Evolutionary conservation across 2,888 invertebrate genomes (phyloP).

Genomic region (Megastigmus dorsalis): DNA sequence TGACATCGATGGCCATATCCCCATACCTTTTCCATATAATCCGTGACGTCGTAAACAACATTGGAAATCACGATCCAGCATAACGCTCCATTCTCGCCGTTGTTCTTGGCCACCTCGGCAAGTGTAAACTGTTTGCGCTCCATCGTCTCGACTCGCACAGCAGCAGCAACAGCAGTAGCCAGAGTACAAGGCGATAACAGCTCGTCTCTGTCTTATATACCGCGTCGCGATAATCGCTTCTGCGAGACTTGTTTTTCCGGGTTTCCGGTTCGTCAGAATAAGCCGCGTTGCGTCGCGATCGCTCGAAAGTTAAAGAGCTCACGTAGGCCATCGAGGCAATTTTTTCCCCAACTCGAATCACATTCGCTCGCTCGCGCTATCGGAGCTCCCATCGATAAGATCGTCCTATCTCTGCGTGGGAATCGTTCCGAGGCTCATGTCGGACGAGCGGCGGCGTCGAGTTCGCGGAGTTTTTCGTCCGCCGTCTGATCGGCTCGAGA

Average conservation of each 20-base stretch:
- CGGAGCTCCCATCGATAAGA: too few species aligned
- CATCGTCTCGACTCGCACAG: neutral
- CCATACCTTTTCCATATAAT: slow-evolving; percentile 78
- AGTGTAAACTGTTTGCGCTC: slow-evolving; percentile 67
- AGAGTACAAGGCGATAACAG: neutral
- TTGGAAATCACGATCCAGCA: slow-evolving; percentile 82
- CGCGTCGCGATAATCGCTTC: neutral
- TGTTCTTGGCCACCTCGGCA: slow-evolving; percentile 78
- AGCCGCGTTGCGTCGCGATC: too few species aligned
- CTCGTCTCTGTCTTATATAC: slow-evolving; percentile 16
- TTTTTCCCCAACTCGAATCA: too few species aligned
- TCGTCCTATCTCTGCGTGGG: neutral
- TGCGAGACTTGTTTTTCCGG: neutral
- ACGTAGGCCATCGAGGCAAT: too few species aligned
- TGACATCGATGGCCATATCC: too few species aligned
- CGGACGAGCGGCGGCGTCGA: neutral
- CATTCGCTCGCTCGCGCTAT: too few species aligned
- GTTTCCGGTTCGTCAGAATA: neutral
- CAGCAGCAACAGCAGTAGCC: too few species aligned
- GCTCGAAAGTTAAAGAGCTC: too few species aligned
- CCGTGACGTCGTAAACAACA: slow-evolving; percentile 82
- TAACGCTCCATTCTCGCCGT: slow-evolving; percentile 77
- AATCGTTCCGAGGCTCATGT: neutral
- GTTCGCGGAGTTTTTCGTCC: neutral
- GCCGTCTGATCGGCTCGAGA: neutral